These are phyloP conservation scores for Lagorchestes hirsutus DNA, from an alignment of 2,797 vertebrate genomes.

Conservation along the genomic window DNA sequence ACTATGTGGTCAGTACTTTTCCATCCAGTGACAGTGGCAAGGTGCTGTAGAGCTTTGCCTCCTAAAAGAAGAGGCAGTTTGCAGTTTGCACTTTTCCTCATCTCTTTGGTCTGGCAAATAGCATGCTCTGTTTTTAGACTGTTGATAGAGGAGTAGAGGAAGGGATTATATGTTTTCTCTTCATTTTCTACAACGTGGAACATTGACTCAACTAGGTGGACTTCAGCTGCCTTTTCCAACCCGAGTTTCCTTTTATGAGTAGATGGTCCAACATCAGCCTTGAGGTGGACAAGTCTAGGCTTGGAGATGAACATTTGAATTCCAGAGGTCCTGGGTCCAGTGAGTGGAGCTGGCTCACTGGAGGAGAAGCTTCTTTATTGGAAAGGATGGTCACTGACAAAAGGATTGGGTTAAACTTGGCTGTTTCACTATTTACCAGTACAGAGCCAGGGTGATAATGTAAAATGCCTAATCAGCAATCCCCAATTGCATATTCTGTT, in stretches of 20 bases:
- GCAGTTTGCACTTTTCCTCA: not conserved
- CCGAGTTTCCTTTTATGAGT: not conserved
- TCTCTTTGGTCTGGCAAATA: not conserved
- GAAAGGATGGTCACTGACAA: not conserved
- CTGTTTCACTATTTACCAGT: not conserved
- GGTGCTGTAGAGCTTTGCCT: no score
- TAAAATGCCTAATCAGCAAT: not conserved
- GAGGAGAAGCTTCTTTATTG: not conserved
- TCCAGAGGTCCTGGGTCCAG: not conserved
- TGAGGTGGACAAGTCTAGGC: not conserved
- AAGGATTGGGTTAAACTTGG: not conserved
- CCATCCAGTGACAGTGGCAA: no score
- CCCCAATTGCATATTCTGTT: not conserved
- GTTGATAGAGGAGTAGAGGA: not conserved
- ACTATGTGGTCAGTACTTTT: no score
- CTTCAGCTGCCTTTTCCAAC: not conserved
- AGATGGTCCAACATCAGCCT: not conserved
- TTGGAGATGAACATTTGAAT: not conserved
- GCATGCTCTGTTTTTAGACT: not conserved
- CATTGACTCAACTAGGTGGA: not conserved
- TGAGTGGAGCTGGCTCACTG: not conserved
- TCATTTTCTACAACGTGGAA: not conserved
- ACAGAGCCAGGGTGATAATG: not conserved
- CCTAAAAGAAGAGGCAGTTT: not conserved
- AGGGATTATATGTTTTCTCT: not conserved